phyloP scores from a whole-genome alignment of 2,797 vertebrate species.

The Hemibagrus guttatus region DNA sequence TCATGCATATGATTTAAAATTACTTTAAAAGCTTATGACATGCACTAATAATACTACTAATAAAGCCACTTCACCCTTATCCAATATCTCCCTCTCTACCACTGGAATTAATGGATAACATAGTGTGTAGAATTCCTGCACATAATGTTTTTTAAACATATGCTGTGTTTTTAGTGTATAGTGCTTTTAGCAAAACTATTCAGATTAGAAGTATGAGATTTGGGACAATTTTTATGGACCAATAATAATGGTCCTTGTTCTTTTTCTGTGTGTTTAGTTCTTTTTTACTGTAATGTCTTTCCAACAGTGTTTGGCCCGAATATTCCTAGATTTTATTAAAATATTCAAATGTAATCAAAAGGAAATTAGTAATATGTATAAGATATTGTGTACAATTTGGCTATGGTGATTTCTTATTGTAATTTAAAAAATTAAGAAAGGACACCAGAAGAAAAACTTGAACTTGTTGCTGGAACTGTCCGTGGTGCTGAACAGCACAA shows the following conservation, averaged over 20 bases:
- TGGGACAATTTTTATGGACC: neutral
- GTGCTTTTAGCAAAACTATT: neutral
- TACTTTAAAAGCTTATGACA: neutral
- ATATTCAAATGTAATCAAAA: neutral
- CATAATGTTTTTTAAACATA: no score
- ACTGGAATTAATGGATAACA: neutral
- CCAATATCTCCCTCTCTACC: neutral
- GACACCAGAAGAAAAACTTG: neutral
- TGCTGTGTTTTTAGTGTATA: no score
- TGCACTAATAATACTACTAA: neutral
- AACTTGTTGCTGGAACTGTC: neutral
- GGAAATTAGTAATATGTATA: neutral
- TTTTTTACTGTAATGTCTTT: no score
- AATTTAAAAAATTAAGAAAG: neutral
- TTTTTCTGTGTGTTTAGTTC: no score
- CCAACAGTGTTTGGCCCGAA: neutral
- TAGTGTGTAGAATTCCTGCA: neutral
- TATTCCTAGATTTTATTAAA: neutral
- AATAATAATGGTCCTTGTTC: neutral
- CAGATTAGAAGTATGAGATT: neutral
- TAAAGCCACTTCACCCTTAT: neutral
- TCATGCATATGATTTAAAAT: neutral
- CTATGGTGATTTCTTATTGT: neutral
- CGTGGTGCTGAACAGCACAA: slow-evolving; percentile 10
- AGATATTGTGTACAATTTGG: neutral